Evolutionary conservation across 2,113 vertebrate species (phyloP), one percentile per base, ranked within the genome.

Genomic region (Chloropsis hardwickii): DNA sequence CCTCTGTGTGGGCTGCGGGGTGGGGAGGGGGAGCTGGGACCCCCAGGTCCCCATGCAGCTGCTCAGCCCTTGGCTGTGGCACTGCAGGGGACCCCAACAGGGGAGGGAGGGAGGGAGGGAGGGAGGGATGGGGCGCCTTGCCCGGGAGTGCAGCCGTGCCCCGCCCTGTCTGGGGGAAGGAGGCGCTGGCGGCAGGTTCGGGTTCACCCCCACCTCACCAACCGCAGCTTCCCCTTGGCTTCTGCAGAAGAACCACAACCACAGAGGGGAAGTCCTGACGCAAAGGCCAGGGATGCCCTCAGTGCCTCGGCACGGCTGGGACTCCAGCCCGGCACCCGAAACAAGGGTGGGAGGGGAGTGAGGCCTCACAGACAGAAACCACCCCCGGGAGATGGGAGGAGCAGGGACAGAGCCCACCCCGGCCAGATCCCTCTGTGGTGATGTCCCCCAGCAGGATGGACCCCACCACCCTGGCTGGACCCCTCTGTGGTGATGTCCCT

Each of bases 271-370:
- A 94, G 39, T 39, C 76, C 83, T 33, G 2, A 6, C 0, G 5
- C 77, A 96, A 96, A 96, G 91, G 93, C 42, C 96, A 94, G 93
- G 91, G 72, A 40, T 91, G 92, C 57, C 93, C 82, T 72, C 7
- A 5, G n/a, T 1, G 1, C 2, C 27, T 19, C 6, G 5, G 51
- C 4, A 3, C 0, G 10, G 13, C 0, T 5, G 6, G 10, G 27
- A 50, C 17, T 10, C 39, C 5, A 2, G 51, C 8, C 4, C 7
- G 2, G 20, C 47, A n/a, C 67, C 27, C 29, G 3, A 74, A 81
- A 67, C 14, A 29, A 8, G 11, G n/a, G 45, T 1, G 13, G 14
- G 50, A 77, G 23, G 11, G 4, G 37, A 88, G 42, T 2, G 6
- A 81, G 21, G 23, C 27, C 27, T 40, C 79, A 2, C 5, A 25